Base-by-base conservation (phyloP, 2,113 vertebrate genomes). In the Pomatostomus ruficeps region DNA sequence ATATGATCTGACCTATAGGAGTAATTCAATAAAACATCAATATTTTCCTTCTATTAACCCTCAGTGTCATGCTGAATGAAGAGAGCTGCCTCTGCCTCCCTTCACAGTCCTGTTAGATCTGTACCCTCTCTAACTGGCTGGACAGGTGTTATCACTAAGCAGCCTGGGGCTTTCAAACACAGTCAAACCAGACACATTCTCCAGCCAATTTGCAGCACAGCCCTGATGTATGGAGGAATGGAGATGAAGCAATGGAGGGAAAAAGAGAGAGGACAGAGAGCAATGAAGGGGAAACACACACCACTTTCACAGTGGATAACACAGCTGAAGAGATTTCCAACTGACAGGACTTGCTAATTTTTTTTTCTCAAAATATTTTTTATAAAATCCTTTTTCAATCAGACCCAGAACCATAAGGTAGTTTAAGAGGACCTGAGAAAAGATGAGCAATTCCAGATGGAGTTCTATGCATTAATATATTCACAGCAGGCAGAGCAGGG, bases 1-100 rank as follows among this genome's bases (percentile, higher is more conserved):
- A 98, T 75, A 91, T 88, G 97, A 98, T 97, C 97, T 14, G 89
- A 97, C 97, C 96, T 97, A 96, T 95, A 98, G 96, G 94, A 97
- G 98, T 98, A 98, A 98, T 97, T 98, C 96, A 98, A 98, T 98
- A 96, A 98, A 98, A 97, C 92, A 95, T 96, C 97, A 98, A 98
- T 98, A 98, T 98, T 98, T 98, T 98, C 92, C 96, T 98, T 98
- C 92, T 97, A 96, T 98, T 98, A 98, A 97, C 96, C 94, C 97
- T 93, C 71, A 66, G 84, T 92, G 93, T 93, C 96, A 89, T 61
- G 92, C 93, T 81, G 91, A 93, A 97, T 84, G 68, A 66, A 95
- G 92, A 96, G 92, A 91, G 71, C 89, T 95, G 95, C 68, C 96
- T 97, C 92, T 92, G 84, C 91, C 87, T 95, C 78, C 75, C 23